phyloP scores from a whole-genome alignment of 2,797 vertebrate species.

The Halcyon leucocephala region DNA sequence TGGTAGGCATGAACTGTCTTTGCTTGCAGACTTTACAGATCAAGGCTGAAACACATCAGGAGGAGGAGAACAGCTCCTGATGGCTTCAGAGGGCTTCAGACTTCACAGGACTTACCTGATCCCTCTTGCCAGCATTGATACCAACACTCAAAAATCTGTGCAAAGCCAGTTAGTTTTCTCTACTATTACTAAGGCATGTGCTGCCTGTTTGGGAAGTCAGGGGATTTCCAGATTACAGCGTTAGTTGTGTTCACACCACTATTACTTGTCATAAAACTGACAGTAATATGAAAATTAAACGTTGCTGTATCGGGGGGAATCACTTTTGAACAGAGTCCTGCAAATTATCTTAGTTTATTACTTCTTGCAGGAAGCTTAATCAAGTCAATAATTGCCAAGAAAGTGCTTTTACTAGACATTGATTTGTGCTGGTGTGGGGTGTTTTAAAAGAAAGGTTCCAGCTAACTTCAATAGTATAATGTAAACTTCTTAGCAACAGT shows the following conservation, averaged over 20 bases:
- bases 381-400: neutral
- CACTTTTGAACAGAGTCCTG: neutral
- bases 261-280: neutral
- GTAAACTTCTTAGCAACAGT: neutral
- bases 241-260: neutral
- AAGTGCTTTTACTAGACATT: neutral
- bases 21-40: neutral
- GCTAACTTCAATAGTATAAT: neutral
- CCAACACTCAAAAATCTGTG: neutral
- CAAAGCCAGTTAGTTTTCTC: neutral
- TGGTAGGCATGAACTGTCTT: neutral
- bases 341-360: neutral
- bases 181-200: neutral
- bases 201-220: neutral
- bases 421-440: neutral
- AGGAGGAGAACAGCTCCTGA: neutral
- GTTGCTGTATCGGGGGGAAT: neutral
- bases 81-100: neutral
- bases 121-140: neutral
- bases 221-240: neutral
- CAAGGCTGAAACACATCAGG: neutral
- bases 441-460: neutral
- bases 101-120: too few relatives aligned
- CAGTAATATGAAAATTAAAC: neutral
- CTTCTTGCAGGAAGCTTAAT: neutral